Base-by-base conservation (phyloP, 1,140 invertebrate species). In the Lysiphlebus fabarum region DNA sequence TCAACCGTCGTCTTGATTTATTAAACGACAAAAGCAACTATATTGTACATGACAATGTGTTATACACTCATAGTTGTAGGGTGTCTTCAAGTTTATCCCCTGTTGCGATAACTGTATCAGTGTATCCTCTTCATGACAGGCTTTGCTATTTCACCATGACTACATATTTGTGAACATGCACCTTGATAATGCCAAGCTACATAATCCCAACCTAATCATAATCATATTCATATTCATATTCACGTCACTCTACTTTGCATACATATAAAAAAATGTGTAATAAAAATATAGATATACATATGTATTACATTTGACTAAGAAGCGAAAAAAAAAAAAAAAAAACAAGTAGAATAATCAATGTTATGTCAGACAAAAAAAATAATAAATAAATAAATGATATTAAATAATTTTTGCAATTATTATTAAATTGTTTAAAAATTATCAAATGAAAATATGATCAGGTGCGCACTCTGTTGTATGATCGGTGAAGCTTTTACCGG, bases 121-220 rank as follows among this genome's bases (percentile, higher is more conserved):
- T 26, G 17, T 26, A 26, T 36, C 38, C 49, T 37, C 47, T 51
- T 7, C 36, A 36, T 51, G 38, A 8, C 38, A 11, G 5, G 38
- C 49, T 40, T 51, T 26, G 17, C 17, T 26, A 26, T 26, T 33
- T 51, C 36, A n/a, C 26, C 49, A 51, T 38, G 34, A 36, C n/a
- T 51, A 51, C 49, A 51, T 51, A 51, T 51, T 51, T 51, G 49
- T 51, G 47, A 49, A 51, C 49, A 51, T 51, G 49, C 49, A 34
- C 49, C 37, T 51, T 26, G 17, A 26, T 26, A 26, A 26, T 26
- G 17, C 17, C 17, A 26, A 26, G 17, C 17, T 26, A 26, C 17
- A 26, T 26, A 26, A 26, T 26, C 17, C 17, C 17, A 26, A 26
- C 17, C 17, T 26, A 26, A 26, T 26, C 17, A 26, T 26, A 26